Base-by-base conservation (phyloP, 2,888 invertebrate species). In the Ptychoptera albimana region DNA sequence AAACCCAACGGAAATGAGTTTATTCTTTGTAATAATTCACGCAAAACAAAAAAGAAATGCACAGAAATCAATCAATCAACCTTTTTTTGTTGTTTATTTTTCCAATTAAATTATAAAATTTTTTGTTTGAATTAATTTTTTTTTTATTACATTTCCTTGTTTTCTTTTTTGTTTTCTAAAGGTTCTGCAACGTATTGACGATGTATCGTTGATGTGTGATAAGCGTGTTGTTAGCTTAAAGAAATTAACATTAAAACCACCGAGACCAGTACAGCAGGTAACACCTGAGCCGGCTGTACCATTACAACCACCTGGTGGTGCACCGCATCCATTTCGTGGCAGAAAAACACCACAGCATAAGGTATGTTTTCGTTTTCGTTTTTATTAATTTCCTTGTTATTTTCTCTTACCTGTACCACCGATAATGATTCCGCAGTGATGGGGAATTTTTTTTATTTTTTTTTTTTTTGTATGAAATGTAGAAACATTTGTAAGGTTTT, bases 111-210 rank as follows among this genome's bases (percentile, higher is more conserved):
- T n/a, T n/a, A n/a, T n/a, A n/a, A n/a, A 23, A 23, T 23, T 23
- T 23, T 7, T 23, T 23, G 23, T 3, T 23, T 5, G 3, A 23
- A 23, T 5, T 23, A 23, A 23, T 23, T 23, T 23, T 23, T 23
- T 23, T 23, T 23, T 3, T 5, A 5, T 3, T 5, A 23, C 7
- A 23, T 23, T 23, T 23, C 23, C 23, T 23, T 23, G 23, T 23
- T 23, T 39, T 39, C 34, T 36, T 43, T 42, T 44, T 30, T 44
- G 48, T 39, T 47, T 45, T 46, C 44, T 46, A 44, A 63, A 92
- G 86, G 89, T 92, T 50, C 71, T 91, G 39, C 87, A 92, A 70
- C 74, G 92, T 54, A 88, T 94, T 54, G 91, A 92, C 60, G 94
- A 96, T 68, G 88, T 96, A 2, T 85, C 84, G 60, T 68, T 83